Base-by-base conservation (phyloP, 2,888 invertebrate species). In the Melanargia galathea region DNA sequence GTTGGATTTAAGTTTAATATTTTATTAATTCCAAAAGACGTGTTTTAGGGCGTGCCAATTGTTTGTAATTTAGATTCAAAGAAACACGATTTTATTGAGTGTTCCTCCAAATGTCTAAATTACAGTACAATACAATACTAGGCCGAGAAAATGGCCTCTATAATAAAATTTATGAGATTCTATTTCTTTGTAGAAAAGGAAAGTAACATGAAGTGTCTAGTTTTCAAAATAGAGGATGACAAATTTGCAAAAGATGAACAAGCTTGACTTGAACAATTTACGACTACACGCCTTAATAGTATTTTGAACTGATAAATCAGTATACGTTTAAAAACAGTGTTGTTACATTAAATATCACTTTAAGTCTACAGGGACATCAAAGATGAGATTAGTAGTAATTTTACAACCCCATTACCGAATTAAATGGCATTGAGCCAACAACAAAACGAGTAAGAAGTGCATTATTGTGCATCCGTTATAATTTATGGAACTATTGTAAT, bases 401-500 rank as follows among this genome's bases (percentile, higher is more conserved):
- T 57, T 8, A 33, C 45, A 45, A 45, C 30, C 55, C n/a, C 33
- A 45, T 57, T 48, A 38, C 11, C n/a, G 13, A 55, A 54, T 35
- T 35, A 16, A 61, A 61, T 61, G 61, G 61, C 61, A 38, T 22
- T 48, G 55, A 22, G 61, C 61, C 61, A 61, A 38, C 61, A 61
- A 38, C 22, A 2, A 43, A 5, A n/a, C 40, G 16, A 55, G 26
- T 22, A 40, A 10, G 22, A 20, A 60, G 11, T 26, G 22, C 60
- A 55, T 22, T 18, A 55, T 24, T 20, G 2, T 33, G 11, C 30
- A 45, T 45, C 13, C 45, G 56, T 33, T 45, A 30, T 56, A 56
- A 45, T 30, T 57, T 57, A 57, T 45, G 18, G 30, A 18, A 30
- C 11, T 43, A 43, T n/a, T 49, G 8, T 54, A 35, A 38, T 54